These are phyloP conservation scores for Austrofundulus limnaeus DNA, from an alignment of 2,113 vertebrate species.

Conservation along the genomic window DNA sequence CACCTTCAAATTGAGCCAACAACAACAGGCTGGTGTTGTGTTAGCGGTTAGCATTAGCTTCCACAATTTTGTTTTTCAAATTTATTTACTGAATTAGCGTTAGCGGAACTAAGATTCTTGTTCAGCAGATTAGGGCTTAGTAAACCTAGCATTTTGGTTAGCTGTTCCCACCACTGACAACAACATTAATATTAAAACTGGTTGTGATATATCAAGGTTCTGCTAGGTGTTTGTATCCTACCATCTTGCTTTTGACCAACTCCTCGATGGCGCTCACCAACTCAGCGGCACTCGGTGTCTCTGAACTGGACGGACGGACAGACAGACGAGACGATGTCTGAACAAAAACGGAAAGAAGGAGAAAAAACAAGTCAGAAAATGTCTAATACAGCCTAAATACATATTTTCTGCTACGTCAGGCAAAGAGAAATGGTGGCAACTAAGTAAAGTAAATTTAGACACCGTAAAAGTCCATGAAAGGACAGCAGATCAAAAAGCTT, in stretches of 20 bases:
- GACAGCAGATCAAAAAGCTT: neutral
- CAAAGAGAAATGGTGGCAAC: neutral
- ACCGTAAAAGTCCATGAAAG: neutral
- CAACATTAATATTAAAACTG: no score
- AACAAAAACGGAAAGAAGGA: slow-evolving; percentile 25
- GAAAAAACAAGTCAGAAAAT: slow-evolving; percentile 12
- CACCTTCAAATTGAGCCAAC: no score
- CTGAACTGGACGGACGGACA: slow-evolving; percentile 95
- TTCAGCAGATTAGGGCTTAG: no score
- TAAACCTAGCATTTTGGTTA: no score
- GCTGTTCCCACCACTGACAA: no score
- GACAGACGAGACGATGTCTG: slow-evolving; percentile 92
- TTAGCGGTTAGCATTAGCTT: no score
- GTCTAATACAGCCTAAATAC: neutral
- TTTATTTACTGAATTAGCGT: no score
- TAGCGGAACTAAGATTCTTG: no score
- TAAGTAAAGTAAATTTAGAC: neutral
- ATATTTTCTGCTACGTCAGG: neutral
- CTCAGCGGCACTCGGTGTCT: slow-evolving; percentile 96
- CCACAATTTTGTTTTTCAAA: no score
- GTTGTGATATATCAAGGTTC: neutral
- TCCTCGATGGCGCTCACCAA: slow-evolving; percentile 98
- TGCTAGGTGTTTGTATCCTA: slow-evolving; percentile 69
- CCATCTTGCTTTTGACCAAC: slow-evolving; percentile 99
- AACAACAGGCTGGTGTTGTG: no score